Conservation (phyloP, 2,888 invertebrate genomes). For the Pterobdella sp. region DNA sequence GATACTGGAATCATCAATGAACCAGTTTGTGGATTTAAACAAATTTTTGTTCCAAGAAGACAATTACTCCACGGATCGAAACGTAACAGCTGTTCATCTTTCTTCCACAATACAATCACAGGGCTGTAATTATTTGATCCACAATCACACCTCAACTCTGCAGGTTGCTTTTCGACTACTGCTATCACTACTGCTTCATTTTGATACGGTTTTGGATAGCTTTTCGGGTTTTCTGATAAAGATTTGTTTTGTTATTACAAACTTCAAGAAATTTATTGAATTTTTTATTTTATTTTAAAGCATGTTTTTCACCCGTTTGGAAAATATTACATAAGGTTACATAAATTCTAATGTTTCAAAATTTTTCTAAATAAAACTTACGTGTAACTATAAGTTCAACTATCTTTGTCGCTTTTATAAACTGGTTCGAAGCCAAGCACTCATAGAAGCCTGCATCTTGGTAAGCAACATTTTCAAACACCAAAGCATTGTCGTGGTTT, state of each 20-base stretch:
- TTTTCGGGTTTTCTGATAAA: no score
- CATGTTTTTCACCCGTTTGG: no score
- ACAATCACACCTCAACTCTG: background rate
- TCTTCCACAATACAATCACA: background rate
- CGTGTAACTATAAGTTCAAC: constrained; percentile 50
- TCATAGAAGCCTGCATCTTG: constrained; percentile 49
- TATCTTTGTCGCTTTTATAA: constrained; percentile 57
- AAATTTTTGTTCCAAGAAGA: background rate
- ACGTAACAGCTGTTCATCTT: background rate
- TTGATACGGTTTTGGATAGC: no score
- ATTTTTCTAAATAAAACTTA: background rate
- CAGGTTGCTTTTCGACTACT: background rate
- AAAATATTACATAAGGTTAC: background rate
- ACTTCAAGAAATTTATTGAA: no score
- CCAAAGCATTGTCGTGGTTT: constrained; percentile 40
- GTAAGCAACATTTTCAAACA: constrained; percentile 46
- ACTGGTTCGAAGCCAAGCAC: constrained; percentile 58
- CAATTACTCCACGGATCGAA: background rate
- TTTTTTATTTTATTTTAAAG: no score
- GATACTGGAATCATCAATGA: background rate
- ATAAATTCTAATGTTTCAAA: background rate
- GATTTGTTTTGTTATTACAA: no score
- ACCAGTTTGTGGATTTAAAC: background rate
- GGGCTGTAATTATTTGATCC: background rate
- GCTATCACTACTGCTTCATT: background rate